Evolutionary conservation across 2,888 invertebrate genomes (phyloP).

Genomic region (Sminthurides aquaticus): DNA sequence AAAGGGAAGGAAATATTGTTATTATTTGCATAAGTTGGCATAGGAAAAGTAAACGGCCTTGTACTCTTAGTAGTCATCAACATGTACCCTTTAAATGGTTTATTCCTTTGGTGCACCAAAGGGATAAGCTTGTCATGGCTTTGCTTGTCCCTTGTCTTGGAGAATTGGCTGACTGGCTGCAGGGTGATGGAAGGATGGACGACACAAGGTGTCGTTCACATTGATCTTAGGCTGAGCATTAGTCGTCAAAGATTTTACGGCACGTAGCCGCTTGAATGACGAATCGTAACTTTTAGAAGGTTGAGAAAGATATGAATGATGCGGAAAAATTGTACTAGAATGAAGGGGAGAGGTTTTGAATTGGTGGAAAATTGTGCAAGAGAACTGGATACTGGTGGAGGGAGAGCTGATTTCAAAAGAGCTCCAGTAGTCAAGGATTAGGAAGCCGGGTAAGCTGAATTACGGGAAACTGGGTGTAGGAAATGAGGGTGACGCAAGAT

Average conservation of each 20-base stretch:
- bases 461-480: neutral
- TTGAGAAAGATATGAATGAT: neutral
- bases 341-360: neutral
- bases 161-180: neutral
- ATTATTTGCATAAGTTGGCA: no score
- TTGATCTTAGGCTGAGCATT: no score
- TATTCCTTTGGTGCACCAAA: slow-evolving; percentile 10
- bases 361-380: no score
- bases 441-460: no score
- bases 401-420: no score
- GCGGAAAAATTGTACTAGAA: neutral
- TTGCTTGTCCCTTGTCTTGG: neutral
- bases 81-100: neutral
- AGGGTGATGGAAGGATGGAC: no score
- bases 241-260: no score
- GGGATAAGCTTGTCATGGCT: no score
- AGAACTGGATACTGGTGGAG: no score
- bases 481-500: neutral
- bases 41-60: slow-evolving; percentile 31
- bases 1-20: slow-evolving; percentile 8
- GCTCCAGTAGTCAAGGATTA: no score
- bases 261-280: no score
- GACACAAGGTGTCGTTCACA: neutral
- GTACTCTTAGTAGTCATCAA: slow-evolving; percentile 10
- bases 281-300: no score